Base-by-base conservation (phyloP, 2,113 vertebrate species). In the Lamprologus sp. region DNA sequence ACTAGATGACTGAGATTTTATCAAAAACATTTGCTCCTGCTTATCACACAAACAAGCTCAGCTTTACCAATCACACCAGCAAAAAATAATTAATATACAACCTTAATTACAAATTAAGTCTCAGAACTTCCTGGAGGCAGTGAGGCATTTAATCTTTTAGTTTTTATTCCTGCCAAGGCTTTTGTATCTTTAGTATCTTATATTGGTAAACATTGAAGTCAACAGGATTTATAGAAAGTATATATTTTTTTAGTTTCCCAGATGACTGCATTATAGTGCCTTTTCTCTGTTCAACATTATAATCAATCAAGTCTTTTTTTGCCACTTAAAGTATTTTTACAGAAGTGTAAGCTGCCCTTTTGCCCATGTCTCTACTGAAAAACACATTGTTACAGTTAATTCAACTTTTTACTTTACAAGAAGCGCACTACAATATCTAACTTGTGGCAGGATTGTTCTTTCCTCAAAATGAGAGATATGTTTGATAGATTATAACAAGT, bases 91-190 rank as follows among this genome's bases (percentile, higher is more conserved):
- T 23, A n/a, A n/a, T 54, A 1, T 9, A 5, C 13, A 56, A 19
- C 56, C 28, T 60, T 60, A 60, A 60, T 60, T 60, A 19, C 56
- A 60, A 60, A 60, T 31, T 31, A n/a, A 65, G 0, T 37, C 19
- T 21, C 33, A 37, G 19, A 1, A 65, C 33, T 0, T 35, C 58
- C 58, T 21, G 1, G 60, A 65, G 0, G 60, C 60, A 65, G 33
- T 37, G 4, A 65, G 19, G 60, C 6, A 65, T 37, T 37, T 2
- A 37, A 35, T 65, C 33, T 65, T 37, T 65, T n/a, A 7, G 60
- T 65, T 65, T 63, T 65, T 37, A 65, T 65, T 65, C 60, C 60
- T 65, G 60, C 4, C 60, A 21, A 65, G 19, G 60, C 10, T n/a
- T 65, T 65, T 37, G 33, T n/a, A 37, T 5, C 10, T 65, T 1